Evolutionary conservation across 2,888 invertebrate genomes (phyloP).

Genomic region (Conistra vaccinii): DNA sequence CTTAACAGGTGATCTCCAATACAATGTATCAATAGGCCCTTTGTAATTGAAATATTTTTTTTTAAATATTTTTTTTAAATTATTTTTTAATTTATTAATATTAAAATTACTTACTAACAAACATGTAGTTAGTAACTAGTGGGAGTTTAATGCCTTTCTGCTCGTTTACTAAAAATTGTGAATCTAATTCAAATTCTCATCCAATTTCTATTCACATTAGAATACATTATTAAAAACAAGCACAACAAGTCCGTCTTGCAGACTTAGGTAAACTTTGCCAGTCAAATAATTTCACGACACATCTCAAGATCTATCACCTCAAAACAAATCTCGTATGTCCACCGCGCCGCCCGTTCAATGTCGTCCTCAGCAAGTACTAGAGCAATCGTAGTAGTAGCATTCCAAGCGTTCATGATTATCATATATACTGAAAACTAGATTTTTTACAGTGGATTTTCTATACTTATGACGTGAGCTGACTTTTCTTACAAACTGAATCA

Average conservation of each 20-base stretch:
- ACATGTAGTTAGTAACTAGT: neutral
- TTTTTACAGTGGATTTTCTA: constrained; percentile 8
- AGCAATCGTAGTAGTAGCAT: constrained; percentile 20
- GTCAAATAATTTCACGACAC: too few species aligned
- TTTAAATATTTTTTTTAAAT: too few species aligned
- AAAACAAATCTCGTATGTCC: constrained; percentile 54
- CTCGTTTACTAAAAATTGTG: neutral
- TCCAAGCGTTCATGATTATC: neutral
- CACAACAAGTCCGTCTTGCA: neutral
- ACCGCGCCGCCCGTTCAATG: constrained; percentile 34
- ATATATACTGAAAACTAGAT: constrained; percentile 38
- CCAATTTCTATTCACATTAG: neutral
- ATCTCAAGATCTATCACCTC: constrained; percentile 40
- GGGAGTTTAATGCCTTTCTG: neutral
- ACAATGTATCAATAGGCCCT: too few species aligned
- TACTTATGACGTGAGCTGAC: neutral
- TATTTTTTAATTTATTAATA: too few species aligned
- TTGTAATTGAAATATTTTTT: too few species aligned
- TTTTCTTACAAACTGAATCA: neutral
- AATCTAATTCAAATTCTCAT: neutral
- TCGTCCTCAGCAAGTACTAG: constrained; percentile 33
- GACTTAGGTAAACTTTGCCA: neutral
- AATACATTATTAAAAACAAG: neutral
- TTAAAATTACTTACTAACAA: too few species aligned
- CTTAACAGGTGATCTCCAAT: too few species aligned